Base-by-base conservation (phyloP, 2,797 vertebrate species). In the Oophaga sylvatica region DNA sequence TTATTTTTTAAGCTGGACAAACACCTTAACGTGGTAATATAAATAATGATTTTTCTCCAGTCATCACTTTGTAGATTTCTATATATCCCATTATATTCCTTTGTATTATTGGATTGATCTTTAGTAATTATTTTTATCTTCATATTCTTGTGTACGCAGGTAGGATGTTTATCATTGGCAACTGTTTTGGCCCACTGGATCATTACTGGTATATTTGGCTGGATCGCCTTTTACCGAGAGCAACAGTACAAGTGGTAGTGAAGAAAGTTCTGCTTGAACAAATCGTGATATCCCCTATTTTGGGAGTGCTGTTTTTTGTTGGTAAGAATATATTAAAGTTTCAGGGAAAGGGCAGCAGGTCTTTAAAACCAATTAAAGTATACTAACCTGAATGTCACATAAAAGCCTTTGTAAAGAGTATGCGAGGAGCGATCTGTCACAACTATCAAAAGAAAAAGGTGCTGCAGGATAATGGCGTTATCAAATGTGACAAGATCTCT, bases 191-290 rank as follows among this genome's bases (percentile, higher is more conserved):
- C 0, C 97, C 97, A 0, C 11, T 96, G 73, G 90, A 98, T 90
- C 98, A 99, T 83, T 97, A 93, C 92, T 99, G 97, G 97, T 99
- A 99, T 92, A 65, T 91, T 0, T 98, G 96, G 96, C 91, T 99
- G 91, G 98, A 99, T 90, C 70, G 87, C 0, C 79, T 92, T 0
- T 94, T 96, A 17, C 94, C 95, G 0, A 96, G 96, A 0, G 92
- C 87, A 80, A 90, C 95, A 17, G 85, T 97, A 19, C 90, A 90
- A 0, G 94, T 91, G 0, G 91, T 97, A 8, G 90, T 94, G 80
- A 96, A 96, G 92, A 99, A 99, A 87, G 97, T 99, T 1, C 82
- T 98, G 1, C 91, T 97, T 0, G 97, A 99, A 83, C 97, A 99
- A 91, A 31, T 96, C 15, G 90, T 97, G 35, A 96, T 95, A 1